These are phyloP conservation scores for Urophycis tenuis DNA, from an alignment of 2,797 vertebrate species.

Conservation along the genomic window DNA sequence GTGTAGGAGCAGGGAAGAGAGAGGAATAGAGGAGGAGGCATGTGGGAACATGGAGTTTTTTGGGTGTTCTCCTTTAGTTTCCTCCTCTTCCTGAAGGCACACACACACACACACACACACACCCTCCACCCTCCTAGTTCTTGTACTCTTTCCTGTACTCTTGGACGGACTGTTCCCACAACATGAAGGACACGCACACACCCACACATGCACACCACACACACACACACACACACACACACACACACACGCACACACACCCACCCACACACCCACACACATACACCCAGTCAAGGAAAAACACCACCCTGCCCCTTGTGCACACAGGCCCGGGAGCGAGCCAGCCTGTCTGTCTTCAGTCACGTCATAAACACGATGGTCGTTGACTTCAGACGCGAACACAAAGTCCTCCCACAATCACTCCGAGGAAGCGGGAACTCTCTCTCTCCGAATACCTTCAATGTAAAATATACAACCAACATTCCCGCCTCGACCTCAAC, in stretches of 20 bases:
- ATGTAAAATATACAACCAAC: neutral
- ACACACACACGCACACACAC: neutral
- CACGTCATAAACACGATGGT: neutral
- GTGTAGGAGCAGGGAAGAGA: conserved; percentile 17
- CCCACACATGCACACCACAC: conserved; percentile 4
- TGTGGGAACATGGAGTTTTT: neutral
- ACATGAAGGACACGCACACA: conserved; percentile 29
- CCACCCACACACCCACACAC: conserved; percentile 20
- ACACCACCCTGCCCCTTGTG: conserved; percentile 14
- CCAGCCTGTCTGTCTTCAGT: neutral
- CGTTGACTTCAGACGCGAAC: neutral
- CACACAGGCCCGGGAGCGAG: neutral
- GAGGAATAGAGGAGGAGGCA: too few relatives aligned
- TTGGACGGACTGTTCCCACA: conserved; percentile 53
- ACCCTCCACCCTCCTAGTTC: conserved; percentile 39
- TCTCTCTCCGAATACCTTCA: neutral
- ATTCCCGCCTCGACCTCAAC: neutral
- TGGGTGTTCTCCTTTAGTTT: neutral
- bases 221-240: conserved; percentile 7
- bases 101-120: neutral
- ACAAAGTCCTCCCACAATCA: too few relatives aligned
- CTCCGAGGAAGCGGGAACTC: neutral
- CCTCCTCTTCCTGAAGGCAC: neutral
- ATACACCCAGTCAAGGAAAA: conserved; percentile 23
- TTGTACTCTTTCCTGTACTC: conserved; percentile 52